Conservation (phyloP, 2,797 vertebrate species). For the Crenuchus spilurus region DNA sequence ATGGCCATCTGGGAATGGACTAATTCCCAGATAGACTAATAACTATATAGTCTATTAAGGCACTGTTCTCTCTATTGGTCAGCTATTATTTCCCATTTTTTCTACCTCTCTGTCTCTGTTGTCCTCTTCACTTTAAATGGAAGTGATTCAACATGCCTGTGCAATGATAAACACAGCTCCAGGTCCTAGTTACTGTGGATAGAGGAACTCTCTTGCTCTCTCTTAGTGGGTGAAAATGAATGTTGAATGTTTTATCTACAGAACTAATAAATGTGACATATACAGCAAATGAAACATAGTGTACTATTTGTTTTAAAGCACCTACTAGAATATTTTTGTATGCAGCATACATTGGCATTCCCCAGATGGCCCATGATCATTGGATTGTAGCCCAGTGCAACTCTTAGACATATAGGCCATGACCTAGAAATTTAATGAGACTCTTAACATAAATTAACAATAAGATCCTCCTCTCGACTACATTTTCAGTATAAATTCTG, state of each 20-base stretch:
- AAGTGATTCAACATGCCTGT: conserved; percentile 24
- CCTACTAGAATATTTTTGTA: conserved; percentile 24
- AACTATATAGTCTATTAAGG: no score
- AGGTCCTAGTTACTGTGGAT: conserved; percentile 41
- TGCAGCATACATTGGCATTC: neutral
- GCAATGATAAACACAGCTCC: conserved; percentile 37
- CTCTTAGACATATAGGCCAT: no score
- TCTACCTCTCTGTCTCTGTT: neutral
- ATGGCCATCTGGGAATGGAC: neutral
- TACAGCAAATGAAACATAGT: conserved; percentile 15
- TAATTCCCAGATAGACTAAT: no score
- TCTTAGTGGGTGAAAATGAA: no score
- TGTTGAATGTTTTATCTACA: conserved; percentile 19
- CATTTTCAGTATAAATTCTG: no score
- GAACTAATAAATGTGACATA: conserved; percentile 1
- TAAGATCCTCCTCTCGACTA: no score
- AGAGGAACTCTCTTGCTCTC: no score
- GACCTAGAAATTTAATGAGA: no score
- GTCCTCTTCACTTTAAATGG: neutral
- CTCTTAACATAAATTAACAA: no score
- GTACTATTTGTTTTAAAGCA: conserved; percentile 18
- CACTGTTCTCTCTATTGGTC: neutral
- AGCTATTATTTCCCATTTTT: conserved; percentile 8
- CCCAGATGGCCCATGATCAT: no score
- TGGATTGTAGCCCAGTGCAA: no score